Percentiles rank a stretch among this genome's conserved stretches.
Evolutionary conservation across 2,888 invertebrate species (phyloP).

Genomic region (Biston betularia): DNA sequence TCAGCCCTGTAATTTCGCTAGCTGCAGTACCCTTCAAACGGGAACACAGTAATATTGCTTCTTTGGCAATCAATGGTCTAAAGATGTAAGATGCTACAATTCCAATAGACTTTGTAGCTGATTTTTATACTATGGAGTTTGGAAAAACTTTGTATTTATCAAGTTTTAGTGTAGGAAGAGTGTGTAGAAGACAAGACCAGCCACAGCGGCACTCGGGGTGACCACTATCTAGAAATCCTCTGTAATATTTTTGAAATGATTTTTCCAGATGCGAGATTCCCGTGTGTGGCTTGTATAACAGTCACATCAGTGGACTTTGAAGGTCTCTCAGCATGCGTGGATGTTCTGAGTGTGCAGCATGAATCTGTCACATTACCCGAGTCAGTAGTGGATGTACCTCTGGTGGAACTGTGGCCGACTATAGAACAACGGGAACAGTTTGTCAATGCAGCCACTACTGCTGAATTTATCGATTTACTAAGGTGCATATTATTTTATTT

Average conservation of each 20-base stretch:
- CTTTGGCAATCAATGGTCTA: too few relatives aligned
- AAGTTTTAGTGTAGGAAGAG: too few relatives aligned
- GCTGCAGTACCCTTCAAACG: too few relatives aligned
- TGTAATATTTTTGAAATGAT: not conserved
- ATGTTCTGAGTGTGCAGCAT: constrained; percentile 88
- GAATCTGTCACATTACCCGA: constrained; percentile 87
- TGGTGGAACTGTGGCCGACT: constrained; percentile 88
- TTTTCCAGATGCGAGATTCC: constrained; percentile 86
- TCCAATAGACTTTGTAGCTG: too few relatives aligned
- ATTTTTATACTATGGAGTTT: too few relatives aligned
- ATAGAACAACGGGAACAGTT: constrained; percentile 85
- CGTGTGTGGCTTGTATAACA: constrained; percentile 87
- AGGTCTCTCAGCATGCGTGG: constrained; percentile 84
- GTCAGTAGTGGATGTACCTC: constrained; percentile 84
- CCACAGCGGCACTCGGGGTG: too few relatives aligned
- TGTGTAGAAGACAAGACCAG: too few relatives aligned
- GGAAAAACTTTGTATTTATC: too few relatives aligned
- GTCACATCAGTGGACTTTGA: constrained; percentile 85
- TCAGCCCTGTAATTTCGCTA: too few relatives aligned
- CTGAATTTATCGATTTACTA: constrained; percentile 88
- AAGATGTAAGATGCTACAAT: too few relatives aligned
- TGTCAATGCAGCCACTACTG: constrained; percentile 86
- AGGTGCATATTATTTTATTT: constrained; percentile 55
- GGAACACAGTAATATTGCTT: too few relatives aligned
- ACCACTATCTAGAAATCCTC: too few relatives aligned